Percentiles rank a stretch among this genome's conserved stretches.
Evolutionary conservation across 2,113 vertebrate species (phyloP).

Genomic region (Heloderma charlesbogerti): DNA sequence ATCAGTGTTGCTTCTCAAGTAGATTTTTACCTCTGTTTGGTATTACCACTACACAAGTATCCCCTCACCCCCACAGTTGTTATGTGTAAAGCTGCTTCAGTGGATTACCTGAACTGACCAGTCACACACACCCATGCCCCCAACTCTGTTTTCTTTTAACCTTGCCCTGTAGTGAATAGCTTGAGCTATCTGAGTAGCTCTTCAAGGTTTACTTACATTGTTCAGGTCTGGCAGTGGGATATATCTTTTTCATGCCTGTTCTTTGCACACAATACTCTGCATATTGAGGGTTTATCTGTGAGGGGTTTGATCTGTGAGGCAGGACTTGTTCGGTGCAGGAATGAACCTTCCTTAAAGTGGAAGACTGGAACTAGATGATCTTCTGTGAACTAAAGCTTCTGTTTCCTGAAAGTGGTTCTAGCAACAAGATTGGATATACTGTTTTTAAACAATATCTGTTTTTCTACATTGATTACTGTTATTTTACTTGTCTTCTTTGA

Average conservation of each 20-base stretch:
- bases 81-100: background rate
- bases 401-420: background rate
- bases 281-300: background rate
- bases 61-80: background rate
- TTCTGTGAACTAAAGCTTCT: background rate
- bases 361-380: background rate
- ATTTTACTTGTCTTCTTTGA: background rate
- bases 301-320: background rate
- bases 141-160: too few relatives aligned
- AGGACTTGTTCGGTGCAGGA: background rate
- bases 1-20: background rate
- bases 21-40: background rate
- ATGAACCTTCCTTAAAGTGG: background rate
- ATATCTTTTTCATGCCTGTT: background rate
- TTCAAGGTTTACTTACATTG: background rate
- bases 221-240: background rate
- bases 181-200: background rate
- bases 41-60: background rate
- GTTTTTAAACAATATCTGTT: background rate
- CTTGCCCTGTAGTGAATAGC: background rate
- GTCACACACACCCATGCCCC: too few relatives aligned
- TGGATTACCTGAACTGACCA: background rate
- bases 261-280: background rate
- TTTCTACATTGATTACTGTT: background rate
- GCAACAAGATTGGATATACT: background rate